Conservation (phyloP, 2,113 vertebrate species). For the Mystacornis crossleyi region DNA sequence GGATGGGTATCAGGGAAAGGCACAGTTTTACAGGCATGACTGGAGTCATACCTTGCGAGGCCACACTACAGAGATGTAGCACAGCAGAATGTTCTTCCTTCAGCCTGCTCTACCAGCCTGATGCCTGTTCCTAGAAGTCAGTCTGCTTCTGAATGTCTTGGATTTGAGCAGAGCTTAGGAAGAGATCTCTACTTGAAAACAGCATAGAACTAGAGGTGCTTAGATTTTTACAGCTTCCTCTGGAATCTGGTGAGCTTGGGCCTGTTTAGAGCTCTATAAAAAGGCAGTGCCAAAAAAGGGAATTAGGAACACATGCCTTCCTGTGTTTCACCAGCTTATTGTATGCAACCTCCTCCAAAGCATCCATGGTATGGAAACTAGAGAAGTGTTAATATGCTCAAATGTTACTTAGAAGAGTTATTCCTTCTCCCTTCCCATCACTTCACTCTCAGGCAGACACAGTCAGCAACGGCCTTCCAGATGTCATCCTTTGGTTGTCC, state of each 20-base stretch:
- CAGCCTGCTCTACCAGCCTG: not conserved
- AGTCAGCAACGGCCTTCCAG: not conserved
- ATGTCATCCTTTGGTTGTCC: not conserved
- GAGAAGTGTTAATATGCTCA: not conserved
- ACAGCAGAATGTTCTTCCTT: not conserved
- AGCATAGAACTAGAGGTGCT: not conserved
- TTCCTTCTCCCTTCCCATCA: not conserved
- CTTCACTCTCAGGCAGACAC: not conserved
- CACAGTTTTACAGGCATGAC: not conserved
- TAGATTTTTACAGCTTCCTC: not conserved
- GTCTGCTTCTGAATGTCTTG: not conserved
- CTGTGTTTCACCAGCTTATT: not conserved
- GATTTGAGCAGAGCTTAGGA: not conserved
- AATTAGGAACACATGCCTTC: not conserved
- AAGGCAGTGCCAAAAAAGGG: not conserved
- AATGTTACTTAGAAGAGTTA: not conserved
- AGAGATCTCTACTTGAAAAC: not conserved
- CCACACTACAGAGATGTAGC: rapidly evolving
- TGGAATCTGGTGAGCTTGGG: not conserved
- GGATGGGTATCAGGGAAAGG: not conserved
- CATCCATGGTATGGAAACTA: not conserved
- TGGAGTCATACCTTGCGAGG: not conserved
- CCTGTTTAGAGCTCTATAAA: not conserved
- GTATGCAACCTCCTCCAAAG: not conserved
- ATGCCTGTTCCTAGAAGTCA: not conserved